These are phyloP conservation scores for Corticium candelabrum DNA, from an alignment of 37 sponge, comb jelly and placozoan genomes.

Conservation along the genomic window DNA sequence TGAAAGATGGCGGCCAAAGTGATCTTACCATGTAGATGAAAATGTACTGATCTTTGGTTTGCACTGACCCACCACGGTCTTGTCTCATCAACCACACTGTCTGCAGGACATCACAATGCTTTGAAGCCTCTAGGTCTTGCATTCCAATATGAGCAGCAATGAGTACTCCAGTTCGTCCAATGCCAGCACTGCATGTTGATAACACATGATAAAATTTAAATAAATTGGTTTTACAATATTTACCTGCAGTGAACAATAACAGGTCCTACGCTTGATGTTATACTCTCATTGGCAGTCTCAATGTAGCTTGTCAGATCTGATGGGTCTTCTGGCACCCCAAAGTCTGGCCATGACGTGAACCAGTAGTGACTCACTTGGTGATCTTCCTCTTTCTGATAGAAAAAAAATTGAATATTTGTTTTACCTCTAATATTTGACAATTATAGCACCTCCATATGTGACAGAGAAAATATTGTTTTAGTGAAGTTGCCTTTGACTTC, in stretches of 20 bases:
- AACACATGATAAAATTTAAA: background rate
- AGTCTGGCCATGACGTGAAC: constrained; percentile 90
- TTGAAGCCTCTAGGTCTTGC: constrained; percentile 47
- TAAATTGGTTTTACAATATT: too few species aligned
- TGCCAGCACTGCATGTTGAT: constrained; percentile 54
- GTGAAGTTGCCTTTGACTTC: too few species aligned
- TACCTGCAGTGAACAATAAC: constrained; percentile 83
- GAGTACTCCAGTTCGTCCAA: constrained; percentile 79
- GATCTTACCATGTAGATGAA: constrained; percentile 27
- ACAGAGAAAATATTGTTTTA: too few species aligned
- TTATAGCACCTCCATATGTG: too few species aligned
- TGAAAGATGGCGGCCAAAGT: background rate
- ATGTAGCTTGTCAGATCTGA: constrained; percentile 46
- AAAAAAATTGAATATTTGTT: too few species aligned
- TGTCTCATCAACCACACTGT: constrained; percentile 69
- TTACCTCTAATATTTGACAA: too few species aligned
- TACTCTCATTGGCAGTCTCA: constrained; percentile 8
- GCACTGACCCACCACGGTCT: constrained; percentile 91
- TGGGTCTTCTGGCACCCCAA: constrained; percentile 57
- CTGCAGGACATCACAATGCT: constrained; percentile 57
- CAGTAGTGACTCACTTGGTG: constrained; percentile 69
- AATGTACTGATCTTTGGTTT: constrained; percentile 69
- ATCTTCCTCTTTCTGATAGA: constrained; percentile 47
- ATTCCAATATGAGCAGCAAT: constrained; percentile 69
- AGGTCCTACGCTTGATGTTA: constrained; percentile 41